Conservation (phyloP, 2,797 vertebrate species). For the Balearica regulorum region DNA sequence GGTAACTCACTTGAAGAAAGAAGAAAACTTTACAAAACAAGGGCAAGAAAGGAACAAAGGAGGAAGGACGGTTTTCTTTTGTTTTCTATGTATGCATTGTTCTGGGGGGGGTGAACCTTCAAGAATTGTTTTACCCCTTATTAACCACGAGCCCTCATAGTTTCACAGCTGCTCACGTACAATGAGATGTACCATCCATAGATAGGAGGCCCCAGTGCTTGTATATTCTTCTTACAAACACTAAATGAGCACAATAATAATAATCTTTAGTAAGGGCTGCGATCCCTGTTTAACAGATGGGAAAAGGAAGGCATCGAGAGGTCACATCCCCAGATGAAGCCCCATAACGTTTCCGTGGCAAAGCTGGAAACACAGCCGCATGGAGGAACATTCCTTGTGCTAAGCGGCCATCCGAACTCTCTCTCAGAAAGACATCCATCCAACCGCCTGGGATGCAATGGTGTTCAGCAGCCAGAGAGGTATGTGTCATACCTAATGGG, state of each 20-base stretch:
- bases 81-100: background rate
- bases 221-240: background rate
- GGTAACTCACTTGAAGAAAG: background rate
- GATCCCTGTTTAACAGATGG: background rate
- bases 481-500: background rate
- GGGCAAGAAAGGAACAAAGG: background rate
- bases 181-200: background rate
- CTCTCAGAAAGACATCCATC: background rate
- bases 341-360: background rate
- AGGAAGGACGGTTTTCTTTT: background rate
- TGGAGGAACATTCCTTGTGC: background rate
- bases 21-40: background rate
- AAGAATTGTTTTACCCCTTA: background rate
- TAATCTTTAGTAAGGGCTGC: background rate
- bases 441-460: background rate
- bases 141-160: background rate
- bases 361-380: background rate
- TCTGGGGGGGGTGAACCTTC: background rate
- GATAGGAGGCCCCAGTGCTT: background rate
- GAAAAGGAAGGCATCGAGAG: background rate
- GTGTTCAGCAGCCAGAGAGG: background rate
- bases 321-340: background rate
- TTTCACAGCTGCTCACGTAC: background rate
- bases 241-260: background rate
- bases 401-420: background rate